Base-by-base conservation (phyloP, 2,888 invertebrate species). In the Lepetodrilus schrolli region DNA sequence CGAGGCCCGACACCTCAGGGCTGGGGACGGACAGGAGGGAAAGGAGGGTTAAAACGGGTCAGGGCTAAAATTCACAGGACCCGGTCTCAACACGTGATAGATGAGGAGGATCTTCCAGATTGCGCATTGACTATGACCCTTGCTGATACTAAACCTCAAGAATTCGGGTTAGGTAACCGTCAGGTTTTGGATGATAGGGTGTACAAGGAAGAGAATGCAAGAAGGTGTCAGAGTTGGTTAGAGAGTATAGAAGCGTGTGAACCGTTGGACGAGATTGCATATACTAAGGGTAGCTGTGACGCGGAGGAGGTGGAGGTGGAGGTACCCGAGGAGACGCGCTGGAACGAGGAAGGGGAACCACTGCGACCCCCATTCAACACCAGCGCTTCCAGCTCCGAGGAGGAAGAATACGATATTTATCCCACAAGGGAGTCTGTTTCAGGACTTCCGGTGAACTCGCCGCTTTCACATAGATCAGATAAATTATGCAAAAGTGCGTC, bases 181-280 rank as follows among this genome's bases (percentile, higher is more conserved):
- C 74, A 75, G 68, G 74, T 76, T 51, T 75, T 77, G 38, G 84
- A 86, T 69, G 84, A 84, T 20, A 76, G 79, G 17, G 74, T 84
- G 34, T 82, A 85, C 70, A 78, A 81, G 70, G 86, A 86, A 71
- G 87, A 87, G 70, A 88, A 87, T 70, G 83, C 84, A 17, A 76
- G 84, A 49, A 82, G 87, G 49, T 88, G 88, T 76, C 83, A 85
- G 77, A 85, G 73, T 30, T 88, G 88, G 88, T 73, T 88, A 74
- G 83, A 83, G 38, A 83, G 83, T 70, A 84, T 88, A 10, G 82
- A 84, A 69, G 86, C 84, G 4, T 85, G 85, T 58, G 82, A 86
- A 37, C 86, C 87, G 7, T 81, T 87, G 36, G 86, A 87, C 50
- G 84, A 83, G 37, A 78, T 86, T 4, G 80, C 74, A 10, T 82